Conservation (phyloP, 2,113 vertebrate species). For the Xenotilapia longispinis region DNA sequence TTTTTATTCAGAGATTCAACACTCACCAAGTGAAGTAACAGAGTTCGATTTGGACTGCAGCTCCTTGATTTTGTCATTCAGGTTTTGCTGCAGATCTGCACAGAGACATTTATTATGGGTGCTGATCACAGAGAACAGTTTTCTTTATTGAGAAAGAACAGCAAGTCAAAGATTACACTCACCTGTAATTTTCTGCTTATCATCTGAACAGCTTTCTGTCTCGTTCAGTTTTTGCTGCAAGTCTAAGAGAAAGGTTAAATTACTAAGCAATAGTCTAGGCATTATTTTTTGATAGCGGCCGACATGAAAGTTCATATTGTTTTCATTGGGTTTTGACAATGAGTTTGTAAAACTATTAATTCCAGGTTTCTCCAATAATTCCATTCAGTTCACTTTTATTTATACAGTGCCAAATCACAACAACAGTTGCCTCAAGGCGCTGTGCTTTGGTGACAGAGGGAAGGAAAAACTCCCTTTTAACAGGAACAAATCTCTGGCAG, state of each 20-base stretch:
- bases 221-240: background rate
- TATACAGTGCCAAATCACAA: too few relatives aligned
- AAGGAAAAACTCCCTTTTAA: too few relatives aligned
- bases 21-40: background rate
- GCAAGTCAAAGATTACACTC: background rate
- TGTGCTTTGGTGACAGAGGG: too few relatives aligned
- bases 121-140: background rate
- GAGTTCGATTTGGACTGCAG: background rate
- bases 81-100: slow-evolving; percentile 1
- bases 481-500: too few relatives aligned
- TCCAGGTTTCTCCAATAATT: too few relatives aligned
- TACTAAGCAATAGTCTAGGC: background rate
- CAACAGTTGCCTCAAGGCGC: too few relatives aligned
- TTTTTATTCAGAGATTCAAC: background rate
- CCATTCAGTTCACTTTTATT: too few relatives aligned
- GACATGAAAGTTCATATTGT: too few relatives aligned
- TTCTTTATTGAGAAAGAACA: accelerated
- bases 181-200: background rate
- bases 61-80: slow-evolving; percentile 11
- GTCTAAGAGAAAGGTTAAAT: background rate
- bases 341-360: too few relatives aligned
- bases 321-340: background rate
- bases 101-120: background rate
- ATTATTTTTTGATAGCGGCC: background rate
- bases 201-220: background rate